Evolutionary conservation across 1,140 invertebrate genomes (phyloP).

Genomic region (Drosophila pallidifrons): DNA sequence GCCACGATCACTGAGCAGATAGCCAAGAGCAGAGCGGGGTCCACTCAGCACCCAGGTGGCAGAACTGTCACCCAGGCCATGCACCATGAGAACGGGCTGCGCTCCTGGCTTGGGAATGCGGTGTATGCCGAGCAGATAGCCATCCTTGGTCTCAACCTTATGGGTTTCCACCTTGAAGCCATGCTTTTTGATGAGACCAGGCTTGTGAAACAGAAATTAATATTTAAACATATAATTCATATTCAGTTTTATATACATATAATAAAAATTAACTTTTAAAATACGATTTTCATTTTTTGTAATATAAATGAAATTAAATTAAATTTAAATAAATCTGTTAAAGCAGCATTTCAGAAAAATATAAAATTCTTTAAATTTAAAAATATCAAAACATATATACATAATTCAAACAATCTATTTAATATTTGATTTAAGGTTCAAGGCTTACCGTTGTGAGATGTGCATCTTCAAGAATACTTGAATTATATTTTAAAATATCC

Average conservation of each 20-base stretch:
- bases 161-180: conserved; percentile 87
- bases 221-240: background rate
- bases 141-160: conserved; percentile 85
- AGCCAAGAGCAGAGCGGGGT: conserved; percentile 85
- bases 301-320: too few relatives aligned
- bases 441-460: conserved; percentile 23
- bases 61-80: conserved; percentile 87
- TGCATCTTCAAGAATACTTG: conserved; percentile 34
- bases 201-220: conserved; percentile 30
- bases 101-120: conserved; percentile 72
- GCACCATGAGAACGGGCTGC: conserved; percentile 87
- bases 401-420: too few relatives aligned
- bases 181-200: conserved; percentile 85
- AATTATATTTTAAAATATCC: conserved; percentile 22
- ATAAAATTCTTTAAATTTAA: too few relatives aligned
- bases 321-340: too few relatives aligned
- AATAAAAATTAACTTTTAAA: too few relatives aligned
- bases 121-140: conserved; percentile 86
- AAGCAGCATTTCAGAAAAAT: too few relatives aligned
- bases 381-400: too few relatives aligned
- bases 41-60: conserved; percentile 86
- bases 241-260: too few relatives aligned
- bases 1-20: conserved; percentile 88
- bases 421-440: background rate
- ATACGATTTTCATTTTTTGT: too few relatives aligned